Percentiles rank a stretch among this genome's conserved stretches.
Evolutionary conservation across 2,888 invertebrate species (phyloP).

Genomic region (Pristionchus mayeri): DNA sequence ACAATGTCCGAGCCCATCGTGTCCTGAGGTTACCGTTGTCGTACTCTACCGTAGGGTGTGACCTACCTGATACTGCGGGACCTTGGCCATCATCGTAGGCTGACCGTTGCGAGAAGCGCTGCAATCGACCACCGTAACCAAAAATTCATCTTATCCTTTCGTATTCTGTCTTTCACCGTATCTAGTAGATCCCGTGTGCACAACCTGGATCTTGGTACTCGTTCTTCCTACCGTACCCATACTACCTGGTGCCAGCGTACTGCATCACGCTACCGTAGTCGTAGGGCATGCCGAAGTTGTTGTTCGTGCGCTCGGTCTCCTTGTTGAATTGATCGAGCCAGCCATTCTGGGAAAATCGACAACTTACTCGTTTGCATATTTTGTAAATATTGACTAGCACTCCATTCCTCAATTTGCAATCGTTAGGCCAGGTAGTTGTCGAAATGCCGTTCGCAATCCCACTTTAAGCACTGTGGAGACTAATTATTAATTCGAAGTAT

Average conservation of each 20-base stretch:
- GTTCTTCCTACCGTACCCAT: background rate
- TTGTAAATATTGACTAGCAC: no score
- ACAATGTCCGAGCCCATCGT: slow-evolving; percentile 68
- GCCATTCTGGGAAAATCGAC: slow-evolving; percentile 54
- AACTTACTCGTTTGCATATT: background rate
- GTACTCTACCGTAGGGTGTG: background rate
- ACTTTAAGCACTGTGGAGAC: no score
- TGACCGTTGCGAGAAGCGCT: slow-evolving; percentile 59
- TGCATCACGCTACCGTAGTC: slow-evolving; percentile 73
- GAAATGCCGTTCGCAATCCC: no score
- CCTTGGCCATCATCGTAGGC: slow-evolving; percentile 63
- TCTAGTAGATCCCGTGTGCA: no score
- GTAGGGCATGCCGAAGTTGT: slow-evolving; percentile 71
- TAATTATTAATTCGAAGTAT: no score
- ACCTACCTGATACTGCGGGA: slow-evolving; percentile 55
- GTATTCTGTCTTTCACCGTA: background rate
- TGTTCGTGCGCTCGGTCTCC: slow-evolving; percentile 65
- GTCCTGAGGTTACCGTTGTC: slow-evolving; percentile 55
- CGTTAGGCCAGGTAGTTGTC: no score
- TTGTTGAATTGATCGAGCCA: slow-evolving; percentile 69
- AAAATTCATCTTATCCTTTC: background rate
- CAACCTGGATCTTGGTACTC: no score
- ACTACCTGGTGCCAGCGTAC: slow-evolving; percentile 56
- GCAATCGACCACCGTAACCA: background rate
- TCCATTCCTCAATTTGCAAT: no score